These are phyloP conservation scores for Gortyna flavago DNA, from an alignment of 2,888 invertebrate genomes.

Conservation along the genomic window DNA sequence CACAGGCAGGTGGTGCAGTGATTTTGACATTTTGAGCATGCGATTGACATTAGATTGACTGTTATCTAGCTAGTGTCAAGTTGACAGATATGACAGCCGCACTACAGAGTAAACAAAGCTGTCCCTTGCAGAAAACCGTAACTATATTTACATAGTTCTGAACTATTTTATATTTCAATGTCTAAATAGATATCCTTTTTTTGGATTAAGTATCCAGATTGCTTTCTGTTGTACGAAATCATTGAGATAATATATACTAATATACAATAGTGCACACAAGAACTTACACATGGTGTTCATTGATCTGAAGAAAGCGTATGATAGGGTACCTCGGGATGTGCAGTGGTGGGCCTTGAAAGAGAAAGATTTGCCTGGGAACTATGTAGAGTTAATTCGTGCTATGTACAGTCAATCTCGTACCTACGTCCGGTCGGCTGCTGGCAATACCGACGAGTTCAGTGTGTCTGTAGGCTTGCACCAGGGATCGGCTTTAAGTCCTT, in stretches of 20 bases:
- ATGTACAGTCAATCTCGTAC: too few species aligned
- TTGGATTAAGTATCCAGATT: not conserved
- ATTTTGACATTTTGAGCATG: not conserved
- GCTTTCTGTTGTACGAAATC: not conserved
- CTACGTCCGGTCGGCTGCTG: too few species aligned
- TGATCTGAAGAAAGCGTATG: too few species aligned
- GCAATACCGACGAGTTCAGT: too few species aligned
- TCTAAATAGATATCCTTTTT: not conserved
- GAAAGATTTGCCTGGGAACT: too few species aligned
- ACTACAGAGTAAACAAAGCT: not conserved
- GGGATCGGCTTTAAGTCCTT: too few species aligned
- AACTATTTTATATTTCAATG: not conserved
- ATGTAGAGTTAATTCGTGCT: too few species aligned
- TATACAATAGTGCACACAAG: not conserved
- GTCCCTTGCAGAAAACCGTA: constrained; percentile 4
- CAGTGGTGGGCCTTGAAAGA: too few species aligned
- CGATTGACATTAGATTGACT: not conserved
- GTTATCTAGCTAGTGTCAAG: not conserved
- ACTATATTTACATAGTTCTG: not conserved
- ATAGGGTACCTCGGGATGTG: too few species aligned
- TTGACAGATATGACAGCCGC: not conserved
- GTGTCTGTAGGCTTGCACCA: too few species aligned
- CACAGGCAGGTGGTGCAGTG: too few species aligned
- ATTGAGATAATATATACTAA: not conserved
- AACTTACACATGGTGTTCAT: too few species aligned